Percentiles rank a stretch among this genome's conserved stretches.
These are phyloP conservation scores for Paracanthobrama guichenoti DNA, from an alignment of 2,113 vertebrate species.

Conservation along the genomic window DNA sequence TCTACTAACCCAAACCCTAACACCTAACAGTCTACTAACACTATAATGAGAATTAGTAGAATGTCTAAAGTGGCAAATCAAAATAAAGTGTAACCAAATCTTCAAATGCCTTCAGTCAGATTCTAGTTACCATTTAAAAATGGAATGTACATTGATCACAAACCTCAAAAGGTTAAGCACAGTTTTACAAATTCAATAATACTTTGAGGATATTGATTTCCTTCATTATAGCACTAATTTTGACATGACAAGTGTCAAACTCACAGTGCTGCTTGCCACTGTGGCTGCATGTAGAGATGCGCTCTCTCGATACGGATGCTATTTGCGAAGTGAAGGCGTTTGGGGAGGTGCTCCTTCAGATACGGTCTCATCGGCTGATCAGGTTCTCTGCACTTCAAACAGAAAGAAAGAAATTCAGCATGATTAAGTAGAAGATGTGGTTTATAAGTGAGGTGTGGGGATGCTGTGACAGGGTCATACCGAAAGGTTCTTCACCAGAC, in stretches of 20 bases:
- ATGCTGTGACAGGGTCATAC: constrained; percentile 77
- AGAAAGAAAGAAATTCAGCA: not conserved
- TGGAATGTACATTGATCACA: not conserved
- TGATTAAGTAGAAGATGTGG: not conserved
- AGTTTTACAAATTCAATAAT: not conserved
- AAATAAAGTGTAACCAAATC: not conserved
- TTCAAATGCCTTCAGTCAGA: not conserved
- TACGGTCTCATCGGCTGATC: constrained; percentile 90
- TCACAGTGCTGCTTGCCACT: constrained; percentile 90
- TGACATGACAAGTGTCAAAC: constrained; percentile 56
- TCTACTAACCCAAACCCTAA: too few relatives aligned
- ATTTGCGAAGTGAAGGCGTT: constrained; percentile 89
- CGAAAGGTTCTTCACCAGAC: constrained; percentile 88
- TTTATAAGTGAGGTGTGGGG: constrained; percentile 34
- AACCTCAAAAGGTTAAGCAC: not conserved
- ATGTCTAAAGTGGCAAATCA: too few relatives aligned
- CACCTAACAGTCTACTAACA: too few relatives aligned
- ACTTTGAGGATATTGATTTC: not conserved
- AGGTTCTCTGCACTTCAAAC: constrained; percentile 81
- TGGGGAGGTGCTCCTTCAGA: constrained; percentile 88
- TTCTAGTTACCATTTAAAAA: not conserved
- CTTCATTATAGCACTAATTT: not conserved
- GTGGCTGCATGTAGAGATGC: constrained; percentile 84
- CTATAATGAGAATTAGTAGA: too few relatives aligned
- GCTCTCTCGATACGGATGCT: constrained; percentile 89